Evolutionary conservation across 2,797 vertebrate genomes (phyloP), one percentile per base, ranked within the genome.

Genomic region (Gymnopithys bicolor): DNA sequence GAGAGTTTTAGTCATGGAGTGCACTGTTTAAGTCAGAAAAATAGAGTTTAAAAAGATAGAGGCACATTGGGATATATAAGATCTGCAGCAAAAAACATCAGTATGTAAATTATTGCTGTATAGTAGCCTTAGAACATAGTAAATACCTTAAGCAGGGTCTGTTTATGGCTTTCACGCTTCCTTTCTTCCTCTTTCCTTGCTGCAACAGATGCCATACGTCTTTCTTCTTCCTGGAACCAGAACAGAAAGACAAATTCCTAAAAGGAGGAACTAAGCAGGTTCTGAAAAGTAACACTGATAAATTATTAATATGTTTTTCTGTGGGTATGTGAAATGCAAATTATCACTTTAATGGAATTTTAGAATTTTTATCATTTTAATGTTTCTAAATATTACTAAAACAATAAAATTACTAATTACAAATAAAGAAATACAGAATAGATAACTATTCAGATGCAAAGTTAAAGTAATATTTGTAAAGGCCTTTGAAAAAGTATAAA

Each of bases 101-200:
- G 46, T 13, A 23, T 53, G 33, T 3, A 69, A 32, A 37, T 49
- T 24, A 74, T 8, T 56, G 35, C 45, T 67, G 19, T 37, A 41
- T 17, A 80, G 33, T 3, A 46, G 9, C 14, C 35, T 69, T 60
- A 17, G 46, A 62, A 85, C 4, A 24, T 1, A 53, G 58, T 19
- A 77, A 73, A 79, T 98, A 99, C 99, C 99, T 99, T 99, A 90
- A 99, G 98, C 97, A 99, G 97, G n/a, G 97, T 98, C 91, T 99
- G 99, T 96, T 98, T 99, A 73, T 99, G 99, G 95, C 97, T 98
- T 97, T 99, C 99, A 94, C 98, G 98, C 97, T 98, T 99, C 98
- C 98, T 99, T 95, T 99, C 99, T 97, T 99, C 99, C 96, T 99
- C 99, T 98, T 98, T 99, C 95, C 98, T 98, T 95, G 98, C 98